phyloP scores from a whole-genome alignment of 1,140 invertebrate genomes.

The Drosophila athabasca region DNA sequence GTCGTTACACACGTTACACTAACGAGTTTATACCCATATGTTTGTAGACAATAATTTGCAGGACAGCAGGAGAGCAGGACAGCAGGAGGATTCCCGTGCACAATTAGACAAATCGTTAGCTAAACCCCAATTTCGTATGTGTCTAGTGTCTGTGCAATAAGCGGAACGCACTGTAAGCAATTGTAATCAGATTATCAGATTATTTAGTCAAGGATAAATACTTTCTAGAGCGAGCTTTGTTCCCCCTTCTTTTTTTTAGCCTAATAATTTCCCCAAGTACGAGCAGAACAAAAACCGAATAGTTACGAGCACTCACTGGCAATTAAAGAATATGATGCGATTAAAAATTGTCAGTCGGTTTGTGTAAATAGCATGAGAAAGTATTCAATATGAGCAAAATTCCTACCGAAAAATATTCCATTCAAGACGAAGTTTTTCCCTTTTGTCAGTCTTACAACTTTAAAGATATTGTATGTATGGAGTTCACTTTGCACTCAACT shows the following conservation, averaged over 20 bases:
- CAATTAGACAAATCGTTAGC: constrained; percentile 59
- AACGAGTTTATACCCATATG: constrained; percentile 59
- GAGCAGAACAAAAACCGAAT: constrained; percentile 20
- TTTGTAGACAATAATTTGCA: constrained; percentile 80
- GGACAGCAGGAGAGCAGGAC: constrained; percentile 19
- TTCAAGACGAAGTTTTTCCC: constrained; percentile 28
- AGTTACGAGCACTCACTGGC: constrained; percentile 12
- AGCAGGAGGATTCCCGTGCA: constrained; percentile 23
- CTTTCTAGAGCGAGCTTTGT: constrained; percentile 41
- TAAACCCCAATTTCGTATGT: constrained; percentile 48
- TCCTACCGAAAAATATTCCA: constrained; percentile 70
- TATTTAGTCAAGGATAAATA: constrained; percentile 31
- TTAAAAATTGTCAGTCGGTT: constrained; percentile 34
- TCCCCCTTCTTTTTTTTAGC: constrained; percentile 11
- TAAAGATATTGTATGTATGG: constrained; percentile 23
- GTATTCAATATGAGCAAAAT: constrained; percentile 72
- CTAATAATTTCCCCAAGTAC: constrained; percentile 28
- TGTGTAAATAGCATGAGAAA: constrained; percentile 70
- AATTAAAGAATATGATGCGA: constrained; percentile 3
- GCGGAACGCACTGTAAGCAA: constrained; percentile 7
- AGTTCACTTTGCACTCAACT: constrained; percentile 54
- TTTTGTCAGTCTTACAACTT: constrained; percentile 42
- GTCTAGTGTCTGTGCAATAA: constrained; percentile 32
- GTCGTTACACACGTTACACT: constrained; percentile 17
- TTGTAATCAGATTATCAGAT: constrained; percentile 44